Percentiles rank a stretch among this genome's conserved stretches.
Conservation (phyloP, 2,888 invertebrate genomes). For the Caenorhabditis sp. region DNA sequence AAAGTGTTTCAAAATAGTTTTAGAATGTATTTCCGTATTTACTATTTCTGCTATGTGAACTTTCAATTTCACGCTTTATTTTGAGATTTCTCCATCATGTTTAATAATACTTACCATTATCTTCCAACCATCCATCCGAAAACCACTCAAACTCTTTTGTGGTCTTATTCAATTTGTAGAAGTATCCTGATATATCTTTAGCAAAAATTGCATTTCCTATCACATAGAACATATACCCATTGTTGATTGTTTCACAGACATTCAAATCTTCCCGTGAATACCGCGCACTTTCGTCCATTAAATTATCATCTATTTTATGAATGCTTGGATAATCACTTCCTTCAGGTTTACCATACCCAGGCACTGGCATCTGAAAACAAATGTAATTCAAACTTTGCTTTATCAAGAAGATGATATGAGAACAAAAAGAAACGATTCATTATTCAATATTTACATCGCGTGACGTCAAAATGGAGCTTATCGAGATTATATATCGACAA, state of each 20-base stretch:
- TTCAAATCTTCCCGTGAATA: constrained; percentile 22
- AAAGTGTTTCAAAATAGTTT: constrained; percentile 7
- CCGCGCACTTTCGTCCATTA: constrained; percentile 6
- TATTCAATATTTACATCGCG: too few species aligned
- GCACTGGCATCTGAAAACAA: constrained; percentile 6
- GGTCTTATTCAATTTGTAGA: constrained; percentile 25
- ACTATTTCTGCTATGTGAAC: too few species aligned
- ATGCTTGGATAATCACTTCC: constrained; percentile 26
- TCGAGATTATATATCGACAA: too few species aligned
- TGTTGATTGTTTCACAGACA: constrained; percentile 18
- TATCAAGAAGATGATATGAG: too few species aligned
- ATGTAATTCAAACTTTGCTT: background rate
- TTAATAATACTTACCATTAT: constrained; percentile 16
- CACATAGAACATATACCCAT: constrained; percentile 29
- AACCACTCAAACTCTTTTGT: constrained; percentile 30
- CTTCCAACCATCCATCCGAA: constrained; percentile 31
- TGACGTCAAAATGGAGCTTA: too few species aligned
- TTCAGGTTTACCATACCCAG: constrained; percentile 26
- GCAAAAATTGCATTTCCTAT: constrained; percentile 20
- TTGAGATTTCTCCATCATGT: too few species aligned
- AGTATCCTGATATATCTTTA: constrained; percentile 34
- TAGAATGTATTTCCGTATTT: too few species aligned
- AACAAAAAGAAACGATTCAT: too few species aligned
- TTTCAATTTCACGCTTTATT: too few species aligned
- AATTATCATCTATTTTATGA: background rate